Evolutionary conservation across 2,113 vertebrate species (phyloP), one percentile per base, ranked within the genome.

Genomic region (Redunca redunca): DNA sequence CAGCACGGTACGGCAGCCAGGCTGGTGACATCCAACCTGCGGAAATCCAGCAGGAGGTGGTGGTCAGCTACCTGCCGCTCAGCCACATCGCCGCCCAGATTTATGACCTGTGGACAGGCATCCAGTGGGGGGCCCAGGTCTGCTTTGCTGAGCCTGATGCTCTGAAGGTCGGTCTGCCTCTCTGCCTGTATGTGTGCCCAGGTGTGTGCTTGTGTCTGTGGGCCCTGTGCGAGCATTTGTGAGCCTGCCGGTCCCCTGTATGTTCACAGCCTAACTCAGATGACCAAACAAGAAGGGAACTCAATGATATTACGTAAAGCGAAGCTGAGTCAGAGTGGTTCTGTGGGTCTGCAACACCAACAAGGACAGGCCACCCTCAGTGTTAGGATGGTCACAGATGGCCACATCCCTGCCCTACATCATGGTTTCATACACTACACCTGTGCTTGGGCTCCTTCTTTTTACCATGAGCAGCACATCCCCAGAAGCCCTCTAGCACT

Each of bases 51-150:
- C 99, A 99, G 97, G 99, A 99, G 93, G 98, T 98, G 2, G 98
- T 99, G 16, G 99, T 99, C 96, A 99, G 99, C 97, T 99, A 99
- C 96, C 98, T 99, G 67, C 99, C 99, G 0, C 99, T 99, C 93
- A 99, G 99, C 98, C 99, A 99, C 88, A 99, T 99, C 17, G 99
- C 99, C 1, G 99, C 99, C 1, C 99, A 99, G 98, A 99, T 99
- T 19, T 99, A 99, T 23, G 99, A 99, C 98, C 97, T 99, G 86
- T 99, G 99, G 99, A 99, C 99, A 0, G 99, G 99, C 46, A 99
- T 99, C 97, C 99, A 99, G 94, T 99, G 99, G 99, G 99, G 99
- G 62, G 99, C 99, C 74, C 99, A 99, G 95, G 98, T 99, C 82
- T 99, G 98, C 98, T 99, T 99, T 97, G 99, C 99, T 13, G 99